A percentile compares a stretch with the other conserved stretches of the same genome.
Evolutionary conservation across 2,113 vertebrate species (phyloP).

Genomic region (Haemorhous mexicanus): DNA sequence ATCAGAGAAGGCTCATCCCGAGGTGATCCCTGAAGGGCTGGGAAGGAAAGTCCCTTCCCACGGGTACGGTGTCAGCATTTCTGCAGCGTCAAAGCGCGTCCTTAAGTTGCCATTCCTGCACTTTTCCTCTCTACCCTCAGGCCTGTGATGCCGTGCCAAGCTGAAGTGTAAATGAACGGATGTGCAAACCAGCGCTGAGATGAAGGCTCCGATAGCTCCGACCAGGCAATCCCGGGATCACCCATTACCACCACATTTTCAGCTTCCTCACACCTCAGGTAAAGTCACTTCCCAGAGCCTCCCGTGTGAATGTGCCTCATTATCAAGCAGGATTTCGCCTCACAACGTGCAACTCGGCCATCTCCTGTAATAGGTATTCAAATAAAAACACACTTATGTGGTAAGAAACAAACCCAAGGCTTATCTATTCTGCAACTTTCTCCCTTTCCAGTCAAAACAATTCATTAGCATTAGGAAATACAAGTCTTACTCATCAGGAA

Average conservation of each 20-base stretch:
- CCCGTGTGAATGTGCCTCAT: not conserved
- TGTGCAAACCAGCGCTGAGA: not conserved
- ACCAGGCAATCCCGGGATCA: not conserved
- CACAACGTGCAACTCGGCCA: fast-evolving
- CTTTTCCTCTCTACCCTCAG: not conserved
- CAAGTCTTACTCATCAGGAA: not conserved
- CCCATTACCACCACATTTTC: not conserved
- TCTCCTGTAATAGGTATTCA: not conserved
- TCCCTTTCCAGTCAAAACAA: not conserved
- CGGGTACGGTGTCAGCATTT: not conserved
- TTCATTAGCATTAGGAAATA: not conserved
- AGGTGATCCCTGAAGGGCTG: not conserved
- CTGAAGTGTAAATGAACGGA: not conserved
- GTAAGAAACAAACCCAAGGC: not conserved
- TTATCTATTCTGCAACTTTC: not conserved
- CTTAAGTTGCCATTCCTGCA: not conserved
- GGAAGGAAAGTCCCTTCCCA: not conserved
- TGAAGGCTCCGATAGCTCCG: not conserved
- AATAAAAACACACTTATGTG: not conserved
- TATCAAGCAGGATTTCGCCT: not conserved
- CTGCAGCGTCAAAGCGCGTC: not conserved
- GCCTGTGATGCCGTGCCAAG: not conserved
- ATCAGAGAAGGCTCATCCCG: not conserved
- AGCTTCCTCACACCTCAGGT: not conserved
- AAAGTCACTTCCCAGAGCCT: not conserved